phyloP scores from a whole-genome alignment of 2,888 invertebrate genomes.

The Pilophorus perplexus region DNA sequence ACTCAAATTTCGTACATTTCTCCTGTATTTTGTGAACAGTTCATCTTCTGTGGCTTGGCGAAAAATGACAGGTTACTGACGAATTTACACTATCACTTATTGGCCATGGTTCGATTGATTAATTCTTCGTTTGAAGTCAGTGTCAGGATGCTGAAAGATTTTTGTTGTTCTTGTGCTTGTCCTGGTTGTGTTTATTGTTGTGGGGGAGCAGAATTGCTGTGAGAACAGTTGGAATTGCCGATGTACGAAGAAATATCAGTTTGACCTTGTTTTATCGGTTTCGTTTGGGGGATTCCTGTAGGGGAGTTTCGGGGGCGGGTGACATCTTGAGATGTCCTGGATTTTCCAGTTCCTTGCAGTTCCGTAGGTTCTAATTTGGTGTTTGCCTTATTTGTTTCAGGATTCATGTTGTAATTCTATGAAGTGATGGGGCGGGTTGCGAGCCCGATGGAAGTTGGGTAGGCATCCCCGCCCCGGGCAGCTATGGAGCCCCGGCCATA shows the following conservation, averaged over 20 bases:
- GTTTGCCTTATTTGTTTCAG: slow-evolving; percentile 18
- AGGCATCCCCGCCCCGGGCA: slow-evolving; percentile 60
- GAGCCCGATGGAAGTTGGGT: slow-evolving; percentile 84
- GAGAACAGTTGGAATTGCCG: background rate
- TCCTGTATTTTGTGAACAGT: background rate
- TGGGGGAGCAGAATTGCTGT: background rate
- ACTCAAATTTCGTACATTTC: too few species aligned
- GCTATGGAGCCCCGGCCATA: slow-evolving; percentile 57
- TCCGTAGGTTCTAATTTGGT: too few species aligned
- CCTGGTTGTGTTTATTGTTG: background rate
- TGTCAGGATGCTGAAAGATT: background rate
- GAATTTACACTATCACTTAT: slow-evolving; percentile 30
- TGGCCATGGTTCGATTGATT: slow-evolving; percentile 20
- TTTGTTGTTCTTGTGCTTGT: background rate
- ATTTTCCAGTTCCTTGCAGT: background rate
- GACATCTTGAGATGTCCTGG: background rate
- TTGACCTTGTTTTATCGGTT: slow-evolving; percentile 30
- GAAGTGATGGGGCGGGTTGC: slow-evolving; percentile 74
- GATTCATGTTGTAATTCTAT: slow-evolving; percentile 43
- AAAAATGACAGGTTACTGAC: slow-evolving; percentile 44
- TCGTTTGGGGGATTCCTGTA: background rate
- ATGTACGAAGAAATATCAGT: background rate
- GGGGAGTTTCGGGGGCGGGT: background rate
- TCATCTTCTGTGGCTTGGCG: slow-evolving; percentile 9
- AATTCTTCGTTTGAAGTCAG: background rate